A percentile compares a stretch with the other conserved stretches of the same genome.
These are phyloP conservation scores for Eurystomus glaucurus DNA, from an alignment of 2,797 vertebrate genomes.

Conservation along the genomic window DNA sequence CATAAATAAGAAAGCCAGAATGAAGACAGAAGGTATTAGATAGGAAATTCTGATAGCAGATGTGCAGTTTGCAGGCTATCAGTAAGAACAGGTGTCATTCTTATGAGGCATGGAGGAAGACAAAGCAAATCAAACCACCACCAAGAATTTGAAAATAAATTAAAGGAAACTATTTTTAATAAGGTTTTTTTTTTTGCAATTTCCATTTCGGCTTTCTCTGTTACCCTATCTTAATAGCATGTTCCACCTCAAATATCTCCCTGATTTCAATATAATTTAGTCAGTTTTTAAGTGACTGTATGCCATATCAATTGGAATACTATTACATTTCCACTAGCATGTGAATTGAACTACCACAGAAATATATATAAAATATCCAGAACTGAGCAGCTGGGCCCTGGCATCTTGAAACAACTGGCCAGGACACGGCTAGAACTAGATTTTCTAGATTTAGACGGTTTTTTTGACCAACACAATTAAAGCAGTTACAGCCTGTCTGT, in stretches of 20 bases:
- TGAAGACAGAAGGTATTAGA: neutral
- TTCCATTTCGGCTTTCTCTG: neutral
- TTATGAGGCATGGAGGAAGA: neutral
- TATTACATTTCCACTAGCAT: neutral
- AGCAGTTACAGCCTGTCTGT: neutral
- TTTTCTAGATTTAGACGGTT: neutral
- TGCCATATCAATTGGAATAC: neutral
- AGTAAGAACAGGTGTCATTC: slow-evolving; percentile 3
- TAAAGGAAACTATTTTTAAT: neutral
- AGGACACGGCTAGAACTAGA: neutral
- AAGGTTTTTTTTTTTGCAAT: neutral
- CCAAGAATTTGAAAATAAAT: neutral
- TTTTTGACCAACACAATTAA: neutral
- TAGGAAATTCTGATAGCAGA: neutral
- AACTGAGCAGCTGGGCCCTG: neutral
- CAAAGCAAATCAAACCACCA: neutral
- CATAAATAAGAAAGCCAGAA: neutral
- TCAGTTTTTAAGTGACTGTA: neutral
- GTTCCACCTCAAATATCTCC: neutral
- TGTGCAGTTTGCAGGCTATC: slow-evolving; percentile 13
- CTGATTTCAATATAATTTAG: neutral
- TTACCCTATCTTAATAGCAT: neutral
- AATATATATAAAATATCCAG: neutral
- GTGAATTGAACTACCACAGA: neutral
- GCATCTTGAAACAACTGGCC: neutral